phyloP scores from a whole-genome alignment of 1,140 invertebrate genomes.

The Brachionus rotundiformis region DNA sequence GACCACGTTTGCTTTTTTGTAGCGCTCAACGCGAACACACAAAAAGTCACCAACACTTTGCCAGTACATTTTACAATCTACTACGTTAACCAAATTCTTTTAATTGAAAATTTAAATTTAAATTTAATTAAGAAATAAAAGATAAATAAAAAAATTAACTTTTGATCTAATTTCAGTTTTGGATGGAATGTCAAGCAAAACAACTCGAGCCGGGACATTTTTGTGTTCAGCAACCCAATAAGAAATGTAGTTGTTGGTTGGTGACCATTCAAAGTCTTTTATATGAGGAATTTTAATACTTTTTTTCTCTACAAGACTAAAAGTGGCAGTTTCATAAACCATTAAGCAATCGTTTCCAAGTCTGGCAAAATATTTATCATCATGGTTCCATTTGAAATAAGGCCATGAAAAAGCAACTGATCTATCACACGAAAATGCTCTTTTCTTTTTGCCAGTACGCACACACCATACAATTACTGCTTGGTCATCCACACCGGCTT shows the following conservation, averaged over 20 bases:
- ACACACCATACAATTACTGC: constrained; percentile 78
- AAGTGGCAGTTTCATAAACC: constrained; percentile 83
- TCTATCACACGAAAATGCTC: constrained; percentile 82
- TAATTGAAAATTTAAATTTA: constrained; percentile 63
- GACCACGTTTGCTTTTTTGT: constrained; percentile 78
- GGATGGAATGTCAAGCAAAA: constrained; percentile 68
- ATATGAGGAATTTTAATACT: constrained; percentile 77
- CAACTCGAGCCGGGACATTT: constrained; percentile 71
- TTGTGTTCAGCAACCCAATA: constrained; percentile 91
- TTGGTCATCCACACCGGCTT: constrained; percentile 68
- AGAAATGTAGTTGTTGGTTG: constrained; percentile 89
- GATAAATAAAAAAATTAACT: not conserved
- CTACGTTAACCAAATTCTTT: constrained; percentile 95
- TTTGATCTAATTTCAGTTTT: constrained; percentile 77
- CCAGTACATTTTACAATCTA: constrained; percentile 98
- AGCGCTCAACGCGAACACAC: constrained; percentile 96
- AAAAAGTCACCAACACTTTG: constrained; percentile 96
- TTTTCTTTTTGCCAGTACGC: constrained; percentile 82
- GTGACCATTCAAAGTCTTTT: constrained; percentile 94
- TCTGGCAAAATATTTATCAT: constrained; percentile 94
- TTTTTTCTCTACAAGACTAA: constrained; percentile 87
- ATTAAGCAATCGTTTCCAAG: constrained; percentile 71
- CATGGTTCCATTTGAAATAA: constrained; percentile 85
- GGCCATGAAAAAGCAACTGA: constrained; percentile 70
- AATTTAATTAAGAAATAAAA: not conserved